Evolutionary conservation across 2,888 invertebrate genomes (phyloP).

Genomic region (Toxonevra muliebris): DNA sequence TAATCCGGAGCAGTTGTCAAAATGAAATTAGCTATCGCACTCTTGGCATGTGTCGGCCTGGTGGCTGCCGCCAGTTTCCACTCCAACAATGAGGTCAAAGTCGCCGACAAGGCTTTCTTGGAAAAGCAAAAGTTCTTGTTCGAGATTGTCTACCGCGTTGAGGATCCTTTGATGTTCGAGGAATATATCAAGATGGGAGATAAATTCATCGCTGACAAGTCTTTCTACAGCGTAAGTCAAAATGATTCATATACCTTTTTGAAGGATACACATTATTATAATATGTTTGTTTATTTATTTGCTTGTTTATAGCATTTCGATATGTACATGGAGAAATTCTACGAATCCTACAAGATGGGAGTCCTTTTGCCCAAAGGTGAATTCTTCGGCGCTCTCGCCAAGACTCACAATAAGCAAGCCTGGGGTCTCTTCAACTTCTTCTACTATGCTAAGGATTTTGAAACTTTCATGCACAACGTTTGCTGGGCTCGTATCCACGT

Average conservation of each 20-base stretch:
- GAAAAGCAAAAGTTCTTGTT: constrained; percentile 53
- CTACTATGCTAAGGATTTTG: constrained; percentile 74
- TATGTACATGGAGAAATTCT: constrained; percentile 44
- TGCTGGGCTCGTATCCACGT: constrained; percentile 73
- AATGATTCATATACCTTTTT: background rate
- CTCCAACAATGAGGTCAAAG: constrained; percentile 43
- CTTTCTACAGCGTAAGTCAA: constrained; percentile 40
- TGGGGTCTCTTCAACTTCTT: constrained; percentile 71
- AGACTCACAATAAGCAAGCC: constrained; percentile 68
- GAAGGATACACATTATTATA: background rate
- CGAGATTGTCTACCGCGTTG: constrained; percentile 49
- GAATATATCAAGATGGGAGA: constrained; percentile 61
- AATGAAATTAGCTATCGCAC: constrained; percentile 45
- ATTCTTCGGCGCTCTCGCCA: constrained; percentile 66
- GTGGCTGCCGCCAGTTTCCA: constrained; percentile 40
- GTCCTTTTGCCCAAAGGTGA: constrained; percentile 68
- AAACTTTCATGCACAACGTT: constrained; percentile 74
- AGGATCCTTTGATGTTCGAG: constrained; percentile 51
- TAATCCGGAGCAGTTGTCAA: constrained; percentile 32
- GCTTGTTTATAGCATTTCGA: constrained; percentile 42
- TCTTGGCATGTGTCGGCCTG: constrained; percentile 45
- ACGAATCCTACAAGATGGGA: constrained; percentile 46
- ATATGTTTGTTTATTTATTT: too few relatives aligned
- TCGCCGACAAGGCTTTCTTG: constrained; percentile 51
- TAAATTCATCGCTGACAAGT: constrained; percentile 64